Evolutionary conservation across 2,888 invertebrate species (phyloP).

Genomic region (Entomobrya proxima): DNA sequence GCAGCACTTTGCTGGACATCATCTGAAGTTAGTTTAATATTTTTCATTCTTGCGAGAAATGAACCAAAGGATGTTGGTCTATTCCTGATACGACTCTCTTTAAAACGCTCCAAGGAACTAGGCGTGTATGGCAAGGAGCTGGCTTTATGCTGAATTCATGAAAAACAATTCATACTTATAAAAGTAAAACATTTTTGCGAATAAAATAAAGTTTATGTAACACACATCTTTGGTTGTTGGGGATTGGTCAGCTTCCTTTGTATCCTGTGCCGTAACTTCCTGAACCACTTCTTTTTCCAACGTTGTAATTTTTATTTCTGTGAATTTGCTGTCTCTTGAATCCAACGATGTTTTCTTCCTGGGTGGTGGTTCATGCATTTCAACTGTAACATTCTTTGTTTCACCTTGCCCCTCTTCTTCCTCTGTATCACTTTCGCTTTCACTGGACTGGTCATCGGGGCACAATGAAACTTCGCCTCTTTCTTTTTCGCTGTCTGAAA

Average conservation of each 20-base stretch:
- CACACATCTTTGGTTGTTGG: not conserved
- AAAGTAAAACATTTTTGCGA: too few species aligned
- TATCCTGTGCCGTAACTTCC: not conserved
- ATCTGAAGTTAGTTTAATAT: not conserved
- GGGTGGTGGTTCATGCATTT: conserved; percentile 21
- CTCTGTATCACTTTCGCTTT: conserved; percentile 30
- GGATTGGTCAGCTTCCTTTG: not conserved
- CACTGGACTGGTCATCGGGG: conserved; percentile 8
- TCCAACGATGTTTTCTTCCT: not conserved
- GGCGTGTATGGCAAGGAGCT: not conserved
- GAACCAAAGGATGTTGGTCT: conserved; percentile 43
- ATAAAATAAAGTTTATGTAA: too few species aligned
- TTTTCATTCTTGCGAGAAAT: conserved; percentile 47
- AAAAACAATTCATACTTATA: too few species aligned
- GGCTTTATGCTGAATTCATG: not conserved
- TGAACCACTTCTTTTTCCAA: conserved; percentile 4
- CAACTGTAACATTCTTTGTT: conserved; percentile 1
- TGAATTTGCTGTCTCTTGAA: not conserved
- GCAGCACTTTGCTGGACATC: not conserved
- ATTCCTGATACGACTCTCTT: conserved; percentile 40
- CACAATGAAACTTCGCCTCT: not conserved
- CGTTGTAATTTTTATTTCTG: not conserved
- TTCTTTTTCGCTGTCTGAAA: not conserved
- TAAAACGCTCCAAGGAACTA: conserved; percentile 18
- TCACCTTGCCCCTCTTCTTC: conserved; percentile 13